These are phyloP conservation scores for Microplitis demolitor DNA, from an alignment of 1,140 invertebrate genomes.

Conservation along the genomic window DNA sequence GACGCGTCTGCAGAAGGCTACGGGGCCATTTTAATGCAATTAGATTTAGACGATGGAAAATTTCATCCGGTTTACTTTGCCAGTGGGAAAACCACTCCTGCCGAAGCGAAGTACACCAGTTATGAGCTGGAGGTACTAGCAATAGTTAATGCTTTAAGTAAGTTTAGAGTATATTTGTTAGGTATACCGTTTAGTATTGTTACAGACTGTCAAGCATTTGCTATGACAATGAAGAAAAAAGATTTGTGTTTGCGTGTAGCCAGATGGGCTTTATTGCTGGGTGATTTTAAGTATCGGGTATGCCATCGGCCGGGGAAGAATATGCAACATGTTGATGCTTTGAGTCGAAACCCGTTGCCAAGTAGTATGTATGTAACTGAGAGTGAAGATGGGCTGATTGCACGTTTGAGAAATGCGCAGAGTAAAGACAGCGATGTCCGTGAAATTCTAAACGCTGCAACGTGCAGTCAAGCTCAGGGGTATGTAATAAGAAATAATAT, in stretches of 20 bases:
- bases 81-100: no score
- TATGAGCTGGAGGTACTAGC: not conserved
- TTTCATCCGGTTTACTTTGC: no score
- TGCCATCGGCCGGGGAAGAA: conserved; percentile 33
- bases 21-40: no score
- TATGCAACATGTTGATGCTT: conserved; percentile 40
- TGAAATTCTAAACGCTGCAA: no score
- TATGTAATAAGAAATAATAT: no score
- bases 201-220: not conserved
- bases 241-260: conserved; percentile 31
- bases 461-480: no score
- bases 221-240: not conserved
- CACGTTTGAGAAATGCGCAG: not conserved
- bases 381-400: not conserved
- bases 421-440: not conserved
- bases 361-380: not conserved
- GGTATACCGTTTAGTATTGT: not conserved
- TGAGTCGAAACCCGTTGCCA: conserved; percentile 28
- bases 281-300: conserved; percentile 42
- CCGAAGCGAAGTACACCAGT: not conserved
- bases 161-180: not conserved
- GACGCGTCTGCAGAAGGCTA: no score
- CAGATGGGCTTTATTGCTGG: conserved; percentile 38
- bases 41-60: no score
- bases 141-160: not conserved